Evolutionary conservation across 30 jellyfish, hydroid and myxozoan species (phyloP).

Genomic region (Aurelia sp.): DNA sequence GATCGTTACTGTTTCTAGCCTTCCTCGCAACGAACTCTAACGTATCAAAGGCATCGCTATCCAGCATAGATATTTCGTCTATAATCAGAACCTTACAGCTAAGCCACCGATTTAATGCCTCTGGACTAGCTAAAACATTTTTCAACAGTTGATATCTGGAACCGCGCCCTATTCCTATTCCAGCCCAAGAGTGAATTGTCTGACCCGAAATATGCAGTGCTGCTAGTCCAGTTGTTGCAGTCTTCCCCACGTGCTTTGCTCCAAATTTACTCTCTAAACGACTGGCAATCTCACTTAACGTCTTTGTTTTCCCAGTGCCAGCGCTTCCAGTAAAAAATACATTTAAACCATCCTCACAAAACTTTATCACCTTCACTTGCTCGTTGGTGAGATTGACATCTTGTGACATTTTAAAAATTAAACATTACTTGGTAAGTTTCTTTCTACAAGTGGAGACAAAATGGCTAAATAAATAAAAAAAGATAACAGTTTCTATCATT

Average conservation of each 20-base stretch:
- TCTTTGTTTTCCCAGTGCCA: conserved; percentile 19
- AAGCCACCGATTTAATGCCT: no score
- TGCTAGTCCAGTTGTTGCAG: conserved; percentile 19
- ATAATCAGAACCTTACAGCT: not conserved
- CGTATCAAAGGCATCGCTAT: not conserved
- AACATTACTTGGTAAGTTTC: no score
- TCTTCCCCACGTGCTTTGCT: not conserved
- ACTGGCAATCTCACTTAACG: not conserved
- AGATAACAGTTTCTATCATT: no score
- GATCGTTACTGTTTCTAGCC: not conserved
- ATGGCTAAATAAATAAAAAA: no score
- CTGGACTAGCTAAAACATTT: not conserved
- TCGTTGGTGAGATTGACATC: no score
- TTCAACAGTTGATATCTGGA: conserved; percentile 7
- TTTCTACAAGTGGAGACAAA: no score
- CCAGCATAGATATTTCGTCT: conserved; percentile 1
- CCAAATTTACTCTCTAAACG: not conserved
- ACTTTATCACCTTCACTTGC: no score
- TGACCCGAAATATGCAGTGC: conserved; percentile 2
- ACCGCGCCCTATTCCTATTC: conserved; percentile 16
- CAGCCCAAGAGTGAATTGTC: not conserved
- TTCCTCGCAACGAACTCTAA: conserved; percentile 21
- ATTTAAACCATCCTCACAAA: no score
- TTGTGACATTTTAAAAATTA: no score
- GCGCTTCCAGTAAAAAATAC: conserved; percentile 4